Evolutionary conservation across 2,797 vertebrate species (phyloP), one percentile per base, ranked within the genome.

Genomic region (Notolepis coatsorum): DNA sequence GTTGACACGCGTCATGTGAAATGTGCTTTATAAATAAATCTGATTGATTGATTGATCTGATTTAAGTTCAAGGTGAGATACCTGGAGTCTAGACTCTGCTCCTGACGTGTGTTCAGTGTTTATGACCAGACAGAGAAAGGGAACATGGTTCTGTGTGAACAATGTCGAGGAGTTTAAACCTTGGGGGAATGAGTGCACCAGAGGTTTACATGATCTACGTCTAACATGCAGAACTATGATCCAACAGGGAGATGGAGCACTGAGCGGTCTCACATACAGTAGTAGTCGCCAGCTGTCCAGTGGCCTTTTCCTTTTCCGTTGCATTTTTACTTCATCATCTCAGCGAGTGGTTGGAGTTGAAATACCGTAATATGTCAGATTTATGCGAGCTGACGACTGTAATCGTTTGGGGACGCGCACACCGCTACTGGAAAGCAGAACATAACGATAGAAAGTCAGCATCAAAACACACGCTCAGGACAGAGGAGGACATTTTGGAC

Each of bases 51-150:
- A n/a, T n/a, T n/a, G n/a, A n/a, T n/a, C n/a, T n/a, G n/a, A 77
- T 84, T 78, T 81, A 68, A 79, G 63, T 69, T 73, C 65, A 54
- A 45, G 54, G 46, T 76, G 56, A 61, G 62, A 65, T 77, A 74
- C 74, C 54, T 54, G 53, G 65, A 56, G 62, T 69, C 28, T 24
- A 3, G 43, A 5, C 63, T 67, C 57, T 24, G 15, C 28, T 60
- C 56, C 50, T 61, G 31, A 71, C 42, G 45, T 59, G 53, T 65
- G 70, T 54, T 56, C 30, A 27, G 42, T 43, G 31, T 65, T 58
- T 24, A 47, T 53, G 57, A 57, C 5, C 2, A 18, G 25, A 20
- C 5, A 27, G 28, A 77, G 64, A 82, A 68, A 51, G 37, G 30
- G 23, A 51, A 15, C n/a, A 17, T 52, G 66, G 45, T 70, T 62